Evolutionary conservation across 2,113 vertebrate species (phyloP).

Genomic region (Cepphus grylle): DNA sequence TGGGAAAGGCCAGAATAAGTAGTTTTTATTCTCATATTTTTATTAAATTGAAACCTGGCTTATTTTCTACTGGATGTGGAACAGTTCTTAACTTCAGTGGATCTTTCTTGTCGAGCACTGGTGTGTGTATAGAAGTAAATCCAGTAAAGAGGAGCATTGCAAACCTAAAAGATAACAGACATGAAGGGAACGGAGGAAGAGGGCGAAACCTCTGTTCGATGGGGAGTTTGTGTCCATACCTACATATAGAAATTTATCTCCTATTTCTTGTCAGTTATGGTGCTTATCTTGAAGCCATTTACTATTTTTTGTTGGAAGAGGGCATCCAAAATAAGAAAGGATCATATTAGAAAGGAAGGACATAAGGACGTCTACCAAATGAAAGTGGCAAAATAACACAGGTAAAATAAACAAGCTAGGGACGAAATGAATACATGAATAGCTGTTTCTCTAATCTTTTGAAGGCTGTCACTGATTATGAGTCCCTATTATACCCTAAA

Average conservation of each 20-base stretch:
- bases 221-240: background rate
- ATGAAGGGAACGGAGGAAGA: background rate
- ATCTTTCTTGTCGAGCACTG: background rate
- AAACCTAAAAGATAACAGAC: background rate
- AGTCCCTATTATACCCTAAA: background rate
- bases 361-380: background rate
- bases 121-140: background rate
- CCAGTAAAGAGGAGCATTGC: background rate
- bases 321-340: background rate
- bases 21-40: background rate
- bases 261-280: background rate
- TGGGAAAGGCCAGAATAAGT: background rate
- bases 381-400: background rate
- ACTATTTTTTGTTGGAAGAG: background rate
- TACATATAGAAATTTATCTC: background rate
- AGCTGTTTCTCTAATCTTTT: conserved; percentile 1
- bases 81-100: background rate
- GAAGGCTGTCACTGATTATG: background rate
- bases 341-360: background rate
- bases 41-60: background rate
- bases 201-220: background rate
- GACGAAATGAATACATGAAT: background rate
- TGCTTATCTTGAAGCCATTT: background rate
- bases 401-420: background rate
- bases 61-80: background rate